These are phyloP conservation scores for Microplitis mediator DNA, from an alignment of 1,140 invertebrate genomes.

Conservation along the genomic window DNA sequence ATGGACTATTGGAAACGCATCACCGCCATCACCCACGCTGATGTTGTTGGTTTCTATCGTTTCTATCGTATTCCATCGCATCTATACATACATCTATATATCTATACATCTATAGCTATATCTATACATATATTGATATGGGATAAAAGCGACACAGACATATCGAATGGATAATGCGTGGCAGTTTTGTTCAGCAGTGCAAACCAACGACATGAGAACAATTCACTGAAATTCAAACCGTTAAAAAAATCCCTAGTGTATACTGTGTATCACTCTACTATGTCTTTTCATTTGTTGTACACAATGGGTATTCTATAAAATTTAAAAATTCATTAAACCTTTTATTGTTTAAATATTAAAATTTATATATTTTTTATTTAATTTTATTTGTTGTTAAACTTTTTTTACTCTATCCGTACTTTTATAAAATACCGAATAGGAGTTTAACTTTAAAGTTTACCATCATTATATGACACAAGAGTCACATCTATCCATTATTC, in stretches of 20 bases:
- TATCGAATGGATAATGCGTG: constrained; percentile 6
- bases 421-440: neutral
- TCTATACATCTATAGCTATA: neutral
- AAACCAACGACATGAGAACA: neutral
- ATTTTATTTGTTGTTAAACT: neutral
- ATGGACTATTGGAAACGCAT: constrained; percentile 44
- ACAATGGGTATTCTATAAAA: too few species aligned
- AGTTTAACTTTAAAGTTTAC: neutral
- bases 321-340: too few species aligned
- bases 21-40: constrained; percentile 33
- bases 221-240: neutral
- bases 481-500: constrained; percentile 20
- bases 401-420: neutral
- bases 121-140: neutral
- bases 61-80: neutral
- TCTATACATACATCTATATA: neutral
- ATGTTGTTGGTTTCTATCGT: constrained; percentile 8
- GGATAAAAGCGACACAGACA: neutral
- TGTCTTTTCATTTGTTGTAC: too few species aligned
- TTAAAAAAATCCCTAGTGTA: neutral
- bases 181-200: neutral
- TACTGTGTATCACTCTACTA: too few species aligned
- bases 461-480: constrained; percentile 3
- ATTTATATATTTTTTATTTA: too few species aligned
- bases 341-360: too few species aligned